Percentiles rank a stretch among this genome's conserved stretches.
phyloP scores from a whole-genome alignment of 2,888 invertebrate genomes.

The Acholoe squamosa region DNA sequence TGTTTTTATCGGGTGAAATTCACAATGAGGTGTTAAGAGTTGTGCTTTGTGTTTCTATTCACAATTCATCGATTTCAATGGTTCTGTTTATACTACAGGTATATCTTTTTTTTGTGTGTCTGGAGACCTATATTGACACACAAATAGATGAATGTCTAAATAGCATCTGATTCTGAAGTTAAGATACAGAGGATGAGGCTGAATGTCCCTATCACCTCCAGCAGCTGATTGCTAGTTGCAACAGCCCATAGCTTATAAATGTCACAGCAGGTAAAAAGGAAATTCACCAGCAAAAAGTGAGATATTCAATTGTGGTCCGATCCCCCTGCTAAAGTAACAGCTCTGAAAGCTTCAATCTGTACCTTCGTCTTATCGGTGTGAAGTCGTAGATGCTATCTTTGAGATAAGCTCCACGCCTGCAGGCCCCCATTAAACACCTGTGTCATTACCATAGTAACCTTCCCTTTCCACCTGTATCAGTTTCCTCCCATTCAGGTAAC shows the following conservation, averaged over 20 bases:
- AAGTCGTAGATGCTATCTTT: slow-evolving; percentile 52
- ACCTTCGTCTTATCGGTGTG: slow-evolving; percentile 44
- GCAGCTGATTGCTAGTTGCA: too few relatives aligned
- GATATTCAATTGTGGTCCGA: slow-evolving; percentile 47
- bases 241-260: too few relatives aligned
- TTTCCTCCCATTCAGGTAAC: slow-evolving; percentile 34
- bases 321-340: slow-evolving; percentile 18
- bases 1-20: neutral
- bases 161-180: too few relatives aligned
- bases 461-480: slow-evolving; percentile 49
- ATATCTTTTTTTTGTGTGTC: too few relatives aligned
- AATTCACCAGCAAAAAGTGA: slow-evolving; percentile 11
- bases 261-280: neutral
- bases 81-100: too few relatives aligned
- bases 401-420: slow-evolving; percentile 5
- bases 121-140: too few relatives aligned
- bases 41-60: neutral
- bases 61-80: too few relatives aligned
- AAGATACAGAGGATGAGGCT: too few relatives aligned
- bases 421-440: slow-evolving; percentile 59
- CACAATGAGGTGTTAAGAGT: neutral
- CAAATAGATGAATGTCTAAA: too few relatives aligned
- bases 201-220: too few relatives aligned
- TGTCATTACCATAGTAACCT: slow-evolving; percentile 52
- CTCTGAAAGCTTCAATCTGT: slow-evolving; percentile 41